Base-by-base conservation (phyloP, 2,888 invertebrate genomes). In the Nymphalis polychloros region DNA sequence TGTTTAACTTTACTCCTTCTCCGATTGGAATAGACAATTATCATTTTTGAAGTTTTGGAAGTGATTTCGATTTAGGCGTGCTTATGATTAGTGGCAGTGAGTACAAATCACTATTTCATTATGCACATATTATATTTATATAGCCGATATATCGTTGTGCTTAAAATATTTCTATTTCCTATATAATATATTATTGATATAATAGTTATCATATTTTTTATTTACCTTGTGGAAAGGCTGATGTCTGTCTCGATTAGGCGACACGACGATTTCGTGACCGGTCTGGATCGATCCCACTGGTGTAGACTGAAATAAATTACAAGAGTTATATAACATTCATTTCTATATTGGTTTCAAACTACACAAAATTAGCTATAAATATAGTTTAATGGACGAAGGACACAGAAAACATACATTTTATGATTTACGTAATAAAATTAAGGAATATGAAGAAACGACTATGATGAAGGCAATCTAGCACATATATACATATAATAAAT, bases 241-340 rank as follows among this genome's bases (percentile, higher is more conserved):
- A 92, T 96, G 96, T 88, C 97, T 94, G 88, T 97, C 97, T 83
- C 97, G 95, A 90, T 97, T 97, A 77, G 97, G 97, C 79, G 98
- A 97, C 79, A 97, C 96, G 77, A 98, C 96, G 77, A 97, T 95
- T 93, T 98, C 98, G 87, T 97, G 97, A 79, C 96, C 96, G 77
- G 97, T 97, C 93, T 97, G 97, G 84, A 97, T 94, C 63, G 98
- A 97, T 84, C 97, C 97, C 84, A 98, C 97, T 72, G 98, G 97
- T 75, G 98, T 98, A 77, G 97, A 97, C 98, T 98, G 95, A 7
- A 77, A 79, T 60, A 75, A 94, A 94, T 41, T 8, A 20, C 35
- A 59, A 59, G 1, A 74, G 49, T 77, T 77, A 84, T 73, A 69
- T 72, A 65, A 60, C 71, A 73, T n/a, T 52, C 68, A 35, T 35